These are phyloP conservation scores for Struthio camelus DNA, from an alignment of 2,113 vertebrate species.

Conservation along the genomic window DNA sequence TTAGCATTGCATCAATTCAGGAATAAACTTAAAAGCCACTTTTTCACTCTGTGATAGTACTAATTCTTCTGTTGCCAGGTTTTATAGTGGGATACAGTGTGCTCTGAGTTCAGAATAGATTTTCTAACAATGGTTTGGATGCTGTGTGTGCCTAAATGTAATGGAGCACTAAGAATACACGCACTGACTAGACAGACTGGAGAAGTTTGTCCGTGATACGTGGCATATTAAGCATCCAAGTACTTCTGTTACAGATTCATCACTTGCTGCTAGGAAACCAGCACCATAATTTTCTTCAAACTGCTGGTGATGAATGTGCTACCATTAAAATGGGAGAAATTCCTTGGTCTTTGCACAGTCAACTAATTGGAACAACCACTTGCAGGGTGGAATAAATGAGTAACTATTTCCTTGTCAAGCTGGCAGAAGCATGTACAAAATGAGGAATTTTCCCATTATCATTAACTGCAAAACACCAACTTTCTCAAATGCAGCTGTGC, in stretches of 20 bases:
- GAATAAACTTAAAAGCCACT: background rate
- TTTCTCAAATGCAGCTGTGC: background rate
- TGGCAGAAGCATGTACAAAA: background rate
- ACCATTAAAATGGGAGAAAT: background rate
- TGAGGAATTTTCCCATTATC: background rate
- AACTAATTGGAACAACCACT: background rate
- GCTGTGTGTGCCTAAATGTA: background rate
- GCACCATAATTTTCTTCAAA: background rate
- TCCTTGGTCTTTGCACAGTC: background rate
- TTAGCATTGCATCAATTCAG: background rate
- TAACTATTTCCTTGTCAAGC: background rate
- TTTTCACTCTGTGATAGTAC: background rate
- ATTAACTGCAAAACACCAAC: background rate
- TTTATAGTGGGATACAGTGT: background rate
- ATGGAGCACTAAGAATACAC: background rate
- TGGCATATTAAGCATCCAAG: background rate
- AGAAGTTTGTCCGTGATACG: background rate
- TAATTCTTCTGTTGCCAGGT: background rate
- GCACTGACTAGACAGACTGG: background rate
- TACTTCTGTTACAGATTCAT: background rate
- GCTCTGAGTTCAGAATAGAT: background rate
- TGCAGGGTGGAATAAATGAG: background rate
- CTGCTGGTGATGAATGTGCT: background rate
- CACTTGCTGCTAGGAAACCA: conserved; percentile 10
- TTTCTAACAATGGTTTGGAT: background rate